Evolutionary conservation across 35 echinoderm and acorn worm species (phyloP).

Genomic region (Ophioderma brevispina): DNA sequence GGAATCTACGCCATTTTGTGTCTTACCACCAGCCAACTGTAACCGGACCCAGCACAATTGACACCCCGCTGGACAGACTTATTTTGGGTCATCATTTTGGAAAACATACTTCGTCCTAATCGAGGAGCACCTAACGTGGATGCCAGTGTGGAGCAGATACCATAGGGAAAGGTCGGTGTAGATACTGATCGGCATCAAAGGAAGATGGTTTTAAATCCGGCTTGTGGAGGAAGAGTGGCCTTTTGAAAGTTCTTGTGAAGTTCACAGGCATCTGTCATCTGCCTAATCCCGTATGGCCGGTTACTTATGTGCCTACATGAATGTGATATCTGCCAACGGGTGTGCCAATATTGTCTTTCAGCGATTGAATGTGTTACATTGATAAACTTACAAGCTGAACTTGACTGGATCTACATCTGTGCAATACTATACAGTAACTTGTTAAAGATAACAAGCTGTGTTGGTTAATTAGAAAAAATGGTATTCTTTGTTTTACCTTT

Average conservation of each 20-base stretch:
- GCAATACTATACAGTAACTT: neutral
- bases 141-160: neutral
- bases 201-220: neutral
- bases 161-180: neutral
- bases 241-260: neutral
- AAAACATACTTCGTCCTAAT: neutral
- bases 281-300: neutral
- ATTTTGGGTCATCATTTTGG: neutral
- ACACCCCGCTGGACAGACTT: neutral
- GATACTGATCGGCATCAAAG: neutral
- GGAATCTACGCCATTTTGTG: neutral
- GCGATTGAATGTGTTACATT: neutral
- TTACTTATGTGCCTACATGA: neutral
- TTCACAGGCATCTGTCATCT: neutral
- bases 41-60: neutral
- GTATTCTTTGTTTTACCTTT: too few relatives aligned
- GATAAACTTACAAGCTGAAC: neutral
- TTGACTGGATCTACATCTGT: neutral
- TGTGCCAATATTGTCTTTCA: neutral
- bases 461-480: neutral
- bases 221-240: neutral
- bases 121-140: too few relatives aligned
- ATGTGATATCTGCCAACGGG: neutral
- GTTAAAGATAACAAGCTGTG: neutral
- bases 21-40: neutral